phyloP scores from a whole-genome alignment of 1,140 invertebrate species.

The Lepidurus couesii region DNA sequence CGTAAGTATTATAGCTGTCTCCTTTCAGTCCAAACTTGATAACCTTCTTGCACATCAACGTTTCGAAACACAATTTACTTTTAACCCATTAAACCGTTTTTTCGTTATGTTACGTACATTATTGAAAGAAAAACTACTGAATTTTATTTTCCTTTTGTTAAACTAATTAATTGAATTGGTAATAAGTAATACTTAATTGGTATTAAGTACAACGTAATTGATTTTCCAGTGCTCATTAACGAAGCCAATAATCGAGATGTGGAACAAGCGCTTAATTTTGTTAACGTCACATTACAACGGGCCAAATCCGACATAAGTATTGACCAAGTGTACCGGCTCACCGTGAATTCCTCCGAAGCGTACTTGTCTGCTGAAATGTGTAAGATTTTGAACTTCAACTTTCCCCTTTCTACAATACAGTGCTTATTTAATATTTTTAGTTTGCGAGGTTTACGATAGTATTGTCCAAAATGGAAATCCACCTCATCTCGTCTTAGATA shows the following conservation, averaged over 20 bases:
- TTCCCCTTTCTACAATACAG: background rate
- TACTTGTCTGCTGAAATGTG: conserved; percentile 29
- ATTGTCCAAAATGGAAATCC: conserved; percentile 55
- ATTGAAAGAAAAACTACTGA: too few species aligned
- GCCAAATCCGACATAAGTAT: conserved; percentile 37
- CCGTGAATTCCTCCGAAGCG: conserved; percentile 25
- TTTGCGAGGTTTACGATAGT: conserved; percentile 62
- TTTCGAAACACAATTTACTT: too few species aligned
- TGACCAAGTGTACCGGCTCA: conserved; percentile 24
- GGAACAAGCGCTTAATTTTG: conserved; percentile 23
- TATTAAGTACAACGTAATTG: too few species aligned
- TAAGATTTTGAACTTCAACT: background rate
- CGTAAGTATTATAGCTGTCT: background rate
- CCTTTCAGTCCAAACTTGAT: background rate
- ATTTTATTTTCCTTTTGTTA: too few species aligned
- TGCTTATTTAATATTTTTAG: conserved; percentile 45
- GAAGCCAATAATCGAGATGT: conserved; percentile 29
- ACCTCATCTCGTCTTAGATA: conserved; percentile 72
- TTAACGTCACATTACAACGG: conserved; percentile 29
- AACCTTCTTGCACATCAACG: too few species aligned
- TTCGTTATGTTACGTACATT: too few species aligned
- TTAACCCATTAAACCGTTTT: too few species aligned
- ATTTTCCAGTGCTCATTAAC: conserved; percentile 26
- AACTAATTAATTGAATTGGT: too few species aligned
- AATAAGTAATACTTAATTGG: too few species aligned